Percentiles rank a stretch among this genome's conserved stretches.
Evolutionary conservation across 2,113 vertebrate species (phyloP).

Genomic region (Vulpes vulpes): DNA sequence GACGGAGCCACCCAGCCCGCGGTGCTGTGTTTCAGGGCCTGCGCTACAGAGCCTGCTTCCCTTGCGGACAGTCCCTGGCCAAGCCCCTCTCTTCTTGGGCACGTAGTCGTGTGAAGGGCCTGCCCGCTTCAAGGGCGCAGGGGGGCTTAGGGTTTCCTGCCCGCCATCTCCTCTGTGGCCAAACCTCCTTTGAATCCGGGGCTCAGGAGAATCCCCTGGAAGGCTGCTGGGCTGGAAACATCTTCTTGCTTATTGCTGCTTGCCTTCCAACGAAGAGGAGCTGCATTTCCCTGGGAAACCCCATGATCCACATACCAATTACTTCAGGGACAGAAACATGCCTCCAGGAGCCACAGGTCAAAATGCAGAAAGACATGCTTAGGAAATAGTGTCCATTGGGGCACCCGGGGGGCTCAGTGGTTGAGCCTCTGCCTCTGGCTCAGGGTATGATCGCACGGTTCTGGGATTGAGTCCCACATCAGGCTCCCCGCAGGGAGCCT

Average conservation of each 20-base stretch:
- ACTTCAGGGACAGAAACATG: not conserved
- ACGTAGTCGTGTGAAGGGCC: fast-evolving
- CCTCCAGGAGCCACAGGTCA: not conserved
- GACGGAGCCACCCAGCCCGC: fast-evolving
- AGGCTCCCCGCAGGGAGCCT: too few relatives aligned
- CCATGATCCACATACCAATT: not conserved
- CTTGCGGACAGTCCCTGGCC: not conserved
- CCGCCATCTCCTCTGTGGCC: not conserved
- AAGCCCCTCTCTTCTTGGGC: not conserved
- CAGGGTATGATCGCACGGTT: too few relatives aligned
- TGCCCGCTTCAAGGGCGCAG: fast-evolving
- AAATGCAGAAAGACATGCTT: not conserved
- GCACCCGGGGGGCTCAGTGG: not conserved
- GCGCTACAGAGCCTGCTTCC: not conserved
- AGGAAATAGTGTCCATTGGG: not conserved
- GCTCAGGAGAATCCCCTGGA: not conserved
- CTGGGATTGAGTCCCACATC: too few relatives aligned
- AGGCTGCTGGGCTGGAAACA: not conserved
- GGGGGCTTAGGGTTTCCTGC: fast-evolving
- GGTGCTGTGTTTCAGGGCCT: fast-evolving
- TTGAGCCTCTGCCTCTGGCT: too few relatives aligned
- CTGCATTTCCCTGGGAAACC: not conserved
- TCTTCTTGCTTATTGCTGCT: not conserved
- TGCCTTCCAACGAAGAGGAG: not conserved
- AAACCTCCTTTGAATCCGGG: not conserved